A percentile compares a stretch with the other conserved stretches of the same genome.
These are phyloP conservation scores for Megaleporinus macrocephalus DNA, from an alignment of 2,113 vertebrate species.

Conservation along the genomic window DNA sequence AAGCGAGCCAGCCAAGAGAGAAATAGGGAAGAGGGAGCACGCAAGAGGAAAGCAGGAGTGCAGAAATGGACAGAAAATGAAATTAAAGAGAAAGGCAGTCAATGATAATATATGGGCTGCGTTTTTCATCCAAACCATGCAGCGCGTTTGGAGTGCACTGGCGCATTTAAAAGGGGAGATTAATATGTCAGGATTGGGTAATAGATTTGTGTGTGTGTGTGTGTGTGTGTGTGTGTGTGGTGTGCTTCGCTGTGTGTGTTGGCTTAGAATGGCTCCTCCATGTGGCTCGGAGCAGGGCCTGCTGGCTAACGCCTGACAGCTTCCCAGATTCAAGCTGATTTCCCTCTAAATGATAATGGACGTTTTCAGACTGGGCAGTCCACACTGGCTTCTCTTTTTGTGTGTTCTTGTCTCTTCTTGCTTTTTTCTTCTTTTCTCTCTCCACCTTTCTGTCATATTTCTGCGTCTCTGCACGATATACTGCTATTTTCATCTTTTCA, in stretches of 20 bases:
- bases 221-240: background rate
- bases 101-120: slow-evolving; percentile 49
- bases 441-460: background rate
- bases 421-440: background rate
- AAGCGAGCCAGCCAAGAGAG: slow-evolving; percentile 13
- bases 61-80: slow-evolving; percentile 10
- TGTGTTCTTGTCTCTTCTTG: slow-evolving; percentile 1
- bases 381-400: slow-evolving; percentile 12
- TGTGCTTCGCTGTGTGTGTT: background rate
- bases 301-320: slow-evolving; percentile 50
- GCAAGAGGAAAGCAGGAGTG: background rate
- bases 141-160: slow-evolving; percentile 37
- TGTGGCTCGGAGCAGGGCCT: slow-evolving; percentile 37
- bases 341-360: slow-evolving; percentile 55
- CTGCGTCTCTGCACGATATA: background rate
- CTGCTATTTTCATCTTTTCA: slow-evolving; percentile 39
- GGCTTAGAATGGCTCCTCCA: slow-evolving; percentile 15
- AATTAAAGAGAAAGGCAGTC: slow-evolving; percentile 41
- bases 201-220: slow-evolving; percentile 43
- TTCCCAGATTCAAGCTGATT: slow-evolving; percentile 51
- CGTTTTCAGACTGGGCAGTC: slow-evolving; percentile 38
- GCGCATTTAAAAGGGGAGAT: slow-evolving; percentile 60
- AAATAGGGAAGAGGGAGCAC: background rate
- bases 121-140: slow-evolving; percentile 7
- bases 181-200: slow-evolving; percentile 60